A percentile compares a stretch with the other conserved stretches of the same genome.
phyloP scores from a whole-genome alignment of 53 echinoderm and acorn worm species.

The Apostichopus leukothele region DNA sequence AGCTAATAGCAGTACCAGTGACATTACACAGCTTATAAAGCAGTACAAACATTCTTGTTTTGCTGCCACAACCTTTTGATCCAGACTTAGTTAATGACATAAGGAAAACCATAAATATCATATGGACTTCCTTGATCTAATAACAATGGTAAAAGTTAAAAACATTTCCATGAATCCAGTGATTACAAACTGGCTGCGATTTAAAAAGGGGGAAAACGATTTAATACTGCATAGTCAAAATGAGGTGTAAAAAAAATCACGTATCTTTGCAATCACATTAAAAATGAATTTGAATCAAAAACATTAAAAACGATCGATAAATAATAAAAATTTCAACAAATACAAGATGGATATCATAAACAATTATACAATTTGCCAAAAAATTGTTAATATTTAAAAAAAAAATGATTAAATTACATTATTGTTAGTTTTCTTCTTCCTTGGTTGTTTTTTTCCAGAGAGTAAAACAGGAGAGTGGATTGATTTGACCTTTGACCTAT shows the following conservation, averaged over 20 bases:
- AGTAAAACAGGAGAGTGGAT: not conserved
- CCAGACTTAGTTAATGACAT: no score
- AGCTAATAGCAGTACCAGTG: no score
- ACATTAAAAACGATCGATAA: not conserved
- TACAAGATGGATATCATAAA: not conserved
- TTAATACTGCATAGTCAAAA: not conserved
- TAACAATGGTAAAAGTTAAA: no score
- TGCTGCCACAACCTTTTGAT: no score
- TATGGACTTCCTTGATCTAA: no score
- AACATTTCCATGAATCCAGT: no score
- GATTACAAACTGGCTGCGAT: no score
- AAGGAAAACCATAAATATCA: no score
- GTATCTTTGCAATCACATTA: not conserved
- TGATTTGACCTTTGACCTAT: not conserved
- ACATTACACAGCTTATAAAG: no score
- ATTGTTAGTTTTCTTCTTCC: not conserved
- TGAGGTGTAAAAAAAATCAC: not conserved
- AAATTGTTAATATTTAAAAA: not conserved
- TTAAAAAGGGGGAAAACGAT: not conserved
- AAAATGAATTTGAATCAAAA: not conserved
- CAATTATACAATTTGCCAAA: not conserved
- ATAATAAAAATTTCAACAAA: not conserved
- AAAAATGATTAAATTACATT: not conserved
- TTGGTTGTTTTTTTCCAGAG: not conserved
- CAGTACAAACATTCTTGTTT: no score